These are phyloP conservation scores for Mamestra configurata DNA, from an alignment of 1,140 invertebrate genomes.

Conservation along the genomic window DNA sequence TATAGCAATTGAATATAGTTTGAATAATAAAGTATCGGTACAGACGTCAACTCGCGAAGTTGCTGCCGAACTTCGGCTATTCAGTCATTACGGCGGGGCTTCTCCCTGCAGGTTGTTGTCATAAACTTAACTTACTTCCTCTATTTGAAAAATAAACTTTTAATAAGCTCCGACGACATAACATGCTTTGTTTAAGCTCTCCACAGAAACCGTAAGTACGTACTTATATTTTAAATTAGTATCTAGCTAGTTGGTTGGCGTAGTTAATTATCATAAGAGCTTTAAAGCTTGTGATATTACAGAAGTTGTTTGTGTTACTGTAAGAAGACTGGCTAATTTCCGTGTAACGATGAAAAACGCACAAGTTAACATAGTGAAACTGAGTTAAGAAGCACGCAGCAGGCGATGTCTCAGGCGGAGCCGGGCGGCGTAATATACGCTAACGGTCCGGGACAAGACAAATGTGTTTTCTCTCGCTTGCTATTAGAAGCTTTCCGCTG, in stretches of 20 bases:
- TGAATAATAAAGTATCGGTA: conserved; percentile 43
- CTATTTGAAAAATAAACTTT: conserved; percentile 68
- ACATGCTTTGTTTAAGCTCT: conserved; percentile 53
- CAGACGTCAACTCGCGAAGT: conserved; percentile 29
- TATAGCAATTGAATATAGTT: conserved; percentile 26
- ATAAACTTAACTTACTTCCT: conserved; percentile 68
- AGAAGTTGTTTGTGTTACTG: conserved; percentile 26
- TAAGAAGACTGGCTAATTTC: conserved; percentile 54
- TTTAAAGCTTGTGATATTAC: conserved; percentile 44
- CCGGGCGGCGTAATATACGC: conserved; percentile 82
- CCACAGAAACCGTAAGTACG: conserved; percentile 46
- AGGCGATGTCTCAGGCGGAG: conserved; percentile 73
- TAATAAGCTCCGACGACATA: conserved; percentile 63
- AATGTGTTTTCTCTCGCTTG: conserved; percentile 85
- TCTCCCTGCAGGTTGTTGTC: conserved; percentile 66
- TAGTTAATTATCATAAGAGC: conserved; percentile 48
- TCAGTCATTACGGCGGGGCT: conserved; percentile 63
- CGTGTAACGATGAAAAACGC: conserved; percentile 60
- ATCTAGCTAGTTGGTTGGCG: conserved; percentile 7
- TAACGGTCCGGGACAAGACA: conserved; percentile 85
- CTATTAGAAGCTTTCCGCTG: conserved; percentile 68
- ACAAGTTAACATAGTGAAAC: conserved; percentile 68
- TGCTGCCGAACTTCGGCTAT: conserved; percentile 38
- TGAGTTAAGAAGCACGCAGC: conserved; percentile 76
- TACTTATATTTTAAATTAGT: conserved; percentile 46